Percentiles rank a stretch among this genome's conserved stretches.
These are phyloP conservation scores for Druon quercuslanigerum DNA, from an alignment of 1,140 invertebrate genomes.

Conservation along the genomic window DNA sequence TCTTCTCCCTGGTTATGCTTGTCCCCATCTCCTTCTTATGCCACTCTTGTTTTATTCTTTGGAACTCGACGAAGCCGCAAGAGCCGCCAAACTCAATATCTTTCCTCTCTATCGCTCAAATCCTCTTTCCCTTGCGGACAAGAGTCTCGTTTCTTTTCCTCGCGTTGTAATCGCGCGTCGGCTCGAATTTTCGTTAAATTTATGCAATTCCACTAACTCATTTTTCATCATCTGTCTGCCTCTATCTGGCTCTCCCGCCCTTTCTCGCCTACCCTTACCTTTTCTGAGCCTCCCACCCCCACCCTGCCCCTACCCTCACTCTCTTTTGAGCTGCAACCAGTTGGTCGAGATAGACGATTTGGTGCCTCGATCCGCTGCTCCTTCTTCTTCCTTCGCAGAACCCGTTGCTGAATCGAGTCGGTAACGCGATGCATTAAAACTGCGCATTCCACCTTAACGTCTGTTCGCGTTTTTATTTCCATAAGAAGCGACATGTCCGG, in stretches of 20 bases:
- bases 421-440: conserved; percentile 29
- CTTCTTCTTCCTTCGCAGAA: conserved; percentile 10
- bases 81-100: conserved; percentile 20
- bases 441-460: conserved; percentile 24
- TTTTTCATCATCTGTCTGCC: conserved; percentile 48
- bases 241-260: not conserved
- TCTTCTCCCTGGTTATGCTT: conserved; percentile 29
- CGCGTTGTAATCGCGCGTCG: conserved; percentile 53
- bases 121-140: conserved; percentile 8
- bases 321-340: conserved; percentile 7
- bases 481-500: conserved; percentile 31
- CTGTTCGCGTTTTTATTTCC: conserved; percentile 23
- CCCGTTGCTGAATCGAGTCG: conserved; percentile 25
- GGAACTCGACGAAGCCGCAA: conserved; percentile 28
- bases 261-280: conserved; percentile 20
- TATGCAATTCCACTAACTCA: conserved; percentile 53
- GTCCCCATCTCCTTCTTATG: conserved; percentile 9
- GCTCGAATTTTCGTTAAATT: conserved; percentile 57
- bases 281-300: not conserved
- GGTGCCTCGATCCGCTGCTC: not conserved
- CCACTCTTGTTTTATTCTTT: conserved; percentile 25
- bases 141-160: conserved; percentile 42
- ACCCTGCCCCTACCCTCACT: no score
- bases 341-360: conserved; percentile 26
- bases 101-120: not conserved